Base-by-base conservation (phyloP, 2,888 invertebrate species). In the Beris morrisii region DNA sequence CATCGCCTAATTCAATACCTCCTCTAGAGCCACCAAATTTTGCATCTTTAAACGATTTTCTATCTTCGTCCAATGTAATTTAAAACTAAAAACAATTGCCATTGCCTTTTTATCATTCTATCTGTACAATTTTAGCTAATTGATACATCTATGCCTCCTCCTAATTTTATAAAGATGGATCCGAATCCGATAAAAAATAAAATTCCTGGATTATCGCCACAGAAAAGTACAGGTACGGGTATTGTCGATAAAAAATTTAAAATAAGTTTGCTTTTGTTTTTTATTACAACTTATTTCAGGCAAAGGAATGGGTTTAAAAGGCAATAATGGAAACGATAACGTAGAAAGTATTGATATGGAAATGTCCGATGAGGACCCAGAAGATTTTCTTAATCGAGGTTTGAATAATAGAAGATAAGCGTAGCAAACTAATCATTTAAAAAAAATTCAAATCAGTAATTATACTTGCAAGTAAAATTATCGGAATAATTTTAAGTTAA, bases 291-390 rank as follows among this genome's bases (percentile, higher is more conserved):
- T 54, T 50, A 12, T 66, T 48, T 15, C 57, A 77, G 77, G 78
- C 67, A 76, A 76, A 32, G 74, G 76, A 54, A 74, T 76, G 43
- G 78, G 75, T 64, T 72, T 73, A 9, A 77, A 75, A 59, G 75
- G 72, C 38, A 74, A 78, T 72, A 79, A 78, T 55, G 84, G 84
- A 0, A 78, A 85, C 11, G 91, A 91, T 73, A 91, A 89, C 75
- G 88, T 90, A 4, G 90, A 90, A 75, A 90, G 88, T 75, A 88
- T 92, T 67, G 93, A 93, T 71, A 93, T 93, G 92, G 93, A 93
- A 71, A 83, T 93, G 76, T 92, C 92, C 11, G 93, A 93, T 73
- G 93, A 93, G 55, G 92, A 92, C 73, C 71, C 77, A 45, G 80
- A 80, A 53, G 79, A 80, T 11, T 38, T 38, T 9, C 9, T 38